phyloP scores from a whole-genome alignment of 2,113 vertebrate species.

The Cichladusa arquata region DNA sequence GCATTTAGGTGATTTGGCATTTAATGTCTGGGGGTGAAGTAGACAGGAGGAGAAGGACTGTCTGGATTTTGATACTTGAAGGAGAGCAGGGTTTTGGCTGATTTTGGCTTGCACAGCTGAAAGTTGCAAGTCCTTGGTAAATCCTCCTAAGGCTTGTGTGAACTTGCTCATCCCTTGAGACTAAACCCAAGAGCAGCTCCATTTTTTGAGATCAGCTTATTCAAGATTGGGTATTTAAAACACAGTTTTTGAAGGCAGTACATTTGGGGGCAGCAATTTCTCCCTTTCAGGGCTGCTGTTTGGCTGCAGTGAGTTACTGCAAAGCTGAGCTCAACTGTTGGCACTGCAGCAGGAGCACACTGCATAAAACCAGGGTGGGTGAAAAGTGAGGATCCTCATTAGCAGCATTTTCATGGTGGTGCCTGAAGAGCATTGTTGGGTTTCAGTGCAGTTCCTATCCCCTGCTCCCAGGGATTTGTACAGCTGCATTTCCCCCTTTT shows the following conservation, averaged over 20 bases:
- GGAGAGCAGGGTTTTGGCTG: not conserved
- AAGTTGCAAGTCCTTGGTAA: not conserved
- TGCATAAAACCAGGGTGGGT: not conserved
- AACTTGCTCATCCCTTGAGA: not conserved
- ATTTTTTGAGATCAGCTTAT: not conserved
- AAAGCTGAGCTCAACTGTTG: not conserved
- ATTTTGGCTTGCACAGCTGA: not conserved
- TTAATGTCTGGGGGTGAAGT: not conserved
- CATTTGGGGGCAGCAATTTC: not conserved
- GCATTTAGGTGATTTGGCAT: not conserved
- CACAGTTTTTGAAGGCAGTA: not conserved
- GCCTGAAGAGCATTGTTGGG: not conserved
- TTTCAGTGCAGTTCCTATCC: rapidly evolving
- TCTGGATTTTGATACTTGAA: not conserved
- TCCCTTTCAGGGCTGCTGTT: not conserved
- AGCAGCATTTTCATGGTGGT: rapidly evolving
- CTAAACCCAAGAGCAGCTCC: not conserved
- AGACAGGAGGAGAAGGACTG: not conserved
- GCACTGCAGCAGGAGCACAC: rapidly evolving
- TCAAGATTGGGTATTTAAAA: not conserved
- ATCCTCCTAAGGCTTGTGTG: not conserved
- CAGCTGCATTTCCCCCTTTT: not conserved
- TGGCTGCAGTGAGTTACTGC: not conserved
- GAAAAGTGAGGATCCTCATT: not conserved
- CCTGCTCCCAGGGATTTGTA: not conserved